These are phyloP conservation scores for Sitobion miscanthi DNA, from an alignment of 1,140 invertebrate genomes.

Conservation along the genomic window DNA sequence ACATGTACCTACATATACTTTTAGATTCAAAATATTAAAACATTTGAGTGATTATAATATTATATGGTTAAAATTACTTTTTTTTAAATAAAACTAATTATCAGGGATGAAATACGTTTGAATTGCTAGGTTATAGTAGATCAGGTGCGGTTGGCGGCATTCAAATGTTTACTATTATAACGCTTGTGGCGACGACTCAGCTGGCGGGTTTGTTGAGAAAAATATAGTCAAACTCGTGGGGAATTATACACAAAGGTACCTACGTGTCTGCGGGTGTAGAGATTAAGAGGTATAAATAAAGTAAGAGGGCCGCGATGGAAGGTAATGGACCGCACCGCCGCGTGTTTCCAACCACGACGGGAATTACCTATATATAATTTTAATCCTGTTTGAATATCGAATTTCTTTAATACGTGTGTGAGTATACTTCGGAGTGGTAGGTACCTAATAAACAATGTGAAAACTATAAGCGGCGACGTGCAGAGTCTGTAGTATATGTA, in stretches of 20 bases:
- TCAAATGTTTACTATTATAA: neutral
- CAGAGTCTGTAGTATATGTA: no score
- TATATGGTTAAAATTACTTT: neutral
- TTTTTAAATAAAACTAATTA: neutral
- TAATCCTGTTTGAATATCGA: neutral
- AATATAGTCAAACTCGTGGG: neutral
- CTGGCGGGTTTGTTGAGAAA: neutral
- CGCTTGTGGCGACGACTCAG: neutral
- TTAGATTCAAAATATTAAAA: no score
- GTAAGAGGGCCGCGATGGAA: neutral
- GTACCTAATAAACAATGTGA: neutral
- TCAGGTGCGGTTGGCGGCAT: neutral
- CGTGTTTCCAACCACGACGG: neutral
- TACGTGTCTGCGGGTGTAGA: neutral
- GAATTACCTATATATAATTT: neutral
- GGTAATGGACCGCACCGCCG: neutral
- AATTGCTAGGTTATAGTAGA: neutral
- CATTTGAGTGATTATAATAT: neutral
- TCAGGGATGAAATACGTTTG: neutral
- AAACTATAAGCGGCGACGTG: neutral
- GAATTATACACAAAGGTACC: neutral
- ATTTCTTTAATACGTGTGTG: neutral
- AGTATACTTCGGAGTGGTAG: neutral
- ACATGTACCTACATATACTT: no score
- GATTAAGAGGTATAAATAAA: neutral